These are phyloP conservation scores for Leptobrachium ailaonicum DNA, from an alignment of 2,113 vertebrate genomes.

Conservation along the genomic window DNA sequence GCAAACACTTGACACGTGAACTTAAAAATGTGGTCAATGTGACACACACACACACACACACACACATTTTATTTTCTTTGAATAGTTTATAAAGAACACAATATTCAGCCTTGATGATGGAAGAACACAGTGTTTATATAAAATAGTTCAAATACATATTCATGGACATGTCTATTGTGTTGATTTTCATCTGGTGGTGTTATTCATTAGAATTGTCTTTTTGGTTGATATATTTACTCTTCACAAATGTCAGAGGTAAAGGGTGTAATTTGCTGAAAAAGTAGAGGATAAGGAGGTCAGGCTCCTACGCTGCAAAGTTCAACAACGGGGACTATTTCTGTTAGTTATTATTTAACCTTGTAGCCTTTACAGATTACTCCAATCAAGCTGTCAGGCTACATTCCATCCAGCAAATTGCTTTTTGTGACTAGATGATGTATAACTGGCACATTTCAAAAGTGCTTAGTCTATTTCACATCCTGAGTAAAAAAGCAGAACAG, in stretches of 20 bases:
- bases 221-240: too few species aligned
- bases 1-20: too few species aligned
- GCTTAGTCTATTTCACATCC: neutral
- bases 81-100: too few species aligned
- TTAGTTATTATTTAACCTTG: neutral
- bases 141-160: too few species aligned
- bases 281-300: neutral
- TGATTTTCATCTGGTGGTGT: too few species aligned
- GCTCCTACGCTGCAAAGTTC: neutral
- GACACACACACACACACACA: too few species aligned
- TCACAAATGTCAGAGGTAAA: neutral
- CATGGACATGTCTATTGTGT: too few species aligned
- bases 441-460: neutral
- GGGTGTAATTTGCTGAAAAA: neutral
- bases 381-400: neutral
- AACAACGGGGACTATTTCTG: neutral
- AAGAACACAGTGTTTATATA: neutral
- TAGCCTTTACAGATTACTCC: slow-evolving; percentile 1
- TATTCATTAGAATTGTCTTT: too few species aligned
- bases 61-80: too few species aligned
- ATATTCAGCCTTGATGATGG: neutral
- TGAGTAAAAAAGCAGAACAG: too few species aligned
- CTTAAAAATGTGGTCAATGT: too few species aligned
- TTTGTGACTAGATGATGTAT: slow-evolving; percentile 1
- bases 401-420: slow-evolving; percentile 3